phyloP scores from a whole-genome alignment of 2,888 invertebrate species.

The Xylota sylvarum region DNA sequence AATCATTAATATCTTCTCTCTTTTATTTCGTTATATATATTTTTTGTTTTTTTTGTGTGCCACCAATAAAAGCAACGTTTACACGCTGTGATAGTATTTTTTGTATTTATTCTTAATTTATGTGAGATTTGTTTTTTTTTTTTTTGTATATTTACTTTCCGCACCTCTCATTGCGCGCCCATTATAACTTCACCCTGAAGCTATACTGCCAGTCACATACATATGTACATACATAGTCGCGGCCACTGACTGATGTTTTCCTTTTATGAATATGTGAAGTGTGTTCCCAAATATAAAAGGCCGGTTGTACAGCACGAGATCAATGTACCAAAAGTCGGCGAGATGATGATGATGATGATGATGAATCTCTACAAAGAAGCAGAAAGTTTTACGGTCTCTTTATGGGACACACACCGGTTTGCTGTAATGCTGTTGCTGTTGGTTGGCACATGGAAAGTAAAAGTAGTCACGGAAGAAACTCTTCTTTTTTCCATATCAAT shows the following conservation, averaged over 20 bases:
- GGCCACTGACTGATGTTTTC: conserved; percentile 14
- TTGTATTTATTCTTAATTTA: conserved; percentile 46
- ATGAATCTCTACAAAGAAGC: conserved; percentile 36
- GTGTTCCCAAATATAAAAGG: conserved; percentile 28
- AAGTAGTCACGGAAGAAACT: conserved; percentile 44
- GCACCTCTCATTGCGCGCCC: conserved; percentile 40
- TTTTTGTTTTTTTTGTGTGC: conserved; percentile 16
- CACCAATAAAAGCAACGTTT: conserved; percentile 32
- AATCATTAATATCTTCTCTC: conserved; percentile 40
- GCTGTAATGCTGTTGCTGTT: background rate
- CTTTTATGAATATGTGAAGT: conserved; percentile 9
- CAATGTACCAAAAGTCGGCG: conserved; percentile 54
- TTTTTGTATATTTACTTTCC: conserved; percentile 61
- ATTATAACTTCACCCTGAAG: conserved; percentile 33
- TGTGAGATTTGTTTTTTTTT: conserved; percentile 12
- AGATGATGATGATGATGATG: conserved; percentile 35
- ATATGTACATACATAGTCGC: background rate
- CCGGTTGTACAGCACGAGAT: conserved; percentile 16
- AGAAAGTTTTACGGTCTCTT: conserved; percentile 50
- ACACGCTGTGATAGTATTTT: conserved; percentile 28
- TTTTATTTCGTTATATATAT: conserved; percentile 9
- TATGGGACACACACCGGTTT: conserved; percentile 3
- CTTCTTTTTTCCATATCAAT: conserved; percentile 3
- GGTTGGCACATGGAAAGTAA: conserved; percentile 56
- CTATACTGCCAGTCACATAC: background rate